These are phyloP conservation scores for Nemotelus pantherinus DNA, from an alignment of 2,888 invertebrate species.

Conservation along the genomic window DNA sequence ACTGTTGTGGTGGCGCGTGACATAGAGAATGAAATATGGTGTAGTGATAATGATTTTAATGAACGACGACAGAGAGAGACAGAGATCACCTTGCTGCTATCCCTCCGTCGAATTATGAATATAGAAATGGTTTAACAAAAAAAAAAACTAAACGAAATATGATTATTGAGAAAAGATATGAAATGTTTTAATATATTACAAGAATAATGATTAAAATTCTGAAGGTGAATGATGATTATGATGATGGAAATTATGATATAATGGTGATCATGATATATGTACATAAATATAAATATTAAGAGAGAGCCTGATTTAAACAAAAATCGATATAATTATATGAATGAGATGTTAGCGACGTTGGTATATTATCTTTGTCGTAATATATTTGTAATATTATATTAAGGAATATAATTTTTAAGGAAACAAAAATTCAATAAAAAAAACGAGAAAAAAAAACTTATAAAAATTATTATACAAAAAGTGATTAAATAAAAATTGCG, in stretches of 20 bases:
- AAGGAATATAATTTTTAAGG: slow-evolving; percentile 28
- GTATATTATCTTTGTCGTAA: slow-evolving; percentile 36
- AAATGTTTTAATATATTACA: too few relatives aligned
- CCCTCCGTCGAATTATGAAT: too few relatives aligned
- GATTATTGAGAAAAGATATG: too few relatives aligned
- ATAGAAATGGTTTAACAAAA: too few relatives aligned
- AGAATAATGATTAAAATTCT: too few relatives aligned
- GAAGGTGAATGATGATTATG: neutral
- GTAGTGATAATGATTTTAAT: too few relatives aligned
- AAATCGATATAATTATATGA: neutral
- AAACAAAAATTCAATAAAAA: slow-evolving; percentile 12
- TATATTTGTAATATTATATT: slow-evolving; percentile 31
- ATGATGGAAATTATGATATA: neutral
- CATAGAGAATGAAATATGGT: too few relatives aligned
- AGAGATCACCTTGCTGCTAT: too few relatives aligned
- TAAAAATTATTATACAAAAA: slow-evolving; percentile 8
- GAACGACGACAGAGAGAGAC: too few relatives aligned
- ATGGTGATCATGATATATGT: slow-evolving; percentile 22
- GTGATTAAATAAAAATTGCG: slow-evolving; percentile 27
- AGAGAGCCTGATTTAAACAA: neutral
- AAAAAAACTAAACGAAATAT: too few relatives aligned
- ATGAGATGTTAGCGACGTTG: slow-evolving; percentile 36
- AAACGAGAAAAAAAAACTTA: slow-evolving; percentile 25
- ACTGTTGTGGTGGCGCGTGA: neutral
- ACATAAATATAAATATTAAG: neutral